These are phyloP conservation scores for Pteromalus puparum DNA, from an alignment of 1,140 invertebrate genomes.

Conservation along the genomic window DNA sequence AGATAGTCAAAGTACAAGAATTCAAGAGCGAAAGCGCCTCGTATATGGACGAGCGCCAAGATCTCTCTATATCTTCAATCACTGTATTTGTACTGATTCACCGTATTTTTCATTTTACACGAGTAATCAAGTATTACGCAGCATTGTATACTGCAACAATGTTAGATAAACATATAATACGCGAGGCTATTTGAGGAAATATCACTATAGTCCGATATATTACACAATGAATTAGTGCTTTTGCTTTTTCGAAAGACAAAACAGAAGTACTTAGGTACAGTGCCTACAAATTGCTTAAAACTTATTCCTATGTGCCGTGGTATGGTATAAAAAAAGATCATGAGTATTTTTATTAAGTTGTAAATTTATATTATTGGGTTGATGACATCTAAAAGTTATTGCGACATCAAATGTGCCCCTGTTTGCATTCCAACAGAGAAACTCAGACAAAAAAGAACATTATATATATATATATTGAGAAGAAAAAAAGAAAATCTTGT, in stretches of 20 bases:
- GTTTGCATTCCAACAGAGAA: constrained; percentile 61
- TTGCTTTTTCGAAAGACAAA: constrained; percentile 64
- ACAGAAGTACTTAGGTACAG: constrained; percentile 63
- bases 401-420: constrained; percentile 49
- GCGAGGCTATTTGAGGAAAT: constrained; percentile 54
- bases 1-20: constrained; percentile 53
- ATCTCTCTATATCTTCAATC: constrained; percentile 31
- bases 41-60: background rate
- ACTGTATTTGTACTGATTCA: constrained; percentile 46
- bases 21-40: constrained; percentile 31
- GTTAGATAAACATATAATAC: constrained; percentile 43
- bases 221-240: constrained; percentile 63
- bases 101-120: constrained; percentile 56
- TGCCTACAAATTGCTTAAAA: constrained; percentile 64
- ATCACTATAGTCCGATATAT: constrained; percentile 55
- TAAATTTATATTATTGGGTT: constrained; percentile 54
- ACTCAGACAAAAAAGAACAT: constrained; percentile 31
- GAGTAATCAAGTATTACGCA: constrained; percentile 52
- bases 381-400: constrained; percentile 29
- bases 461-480: background rate
- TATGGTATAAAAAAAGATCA: constrained; percentile 52
- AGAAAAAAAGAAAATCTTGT: constrained; percentile 4
- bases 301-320: constrained; percentile 57
- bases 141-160: constrained; percentile 49
- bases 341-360: constrained; percentile 64